These are phyloP conservation scores for Cyprinella venusta DNA, from an alignment of 2,797 vertebrate species.

Conservation along the genomic window DNA sequence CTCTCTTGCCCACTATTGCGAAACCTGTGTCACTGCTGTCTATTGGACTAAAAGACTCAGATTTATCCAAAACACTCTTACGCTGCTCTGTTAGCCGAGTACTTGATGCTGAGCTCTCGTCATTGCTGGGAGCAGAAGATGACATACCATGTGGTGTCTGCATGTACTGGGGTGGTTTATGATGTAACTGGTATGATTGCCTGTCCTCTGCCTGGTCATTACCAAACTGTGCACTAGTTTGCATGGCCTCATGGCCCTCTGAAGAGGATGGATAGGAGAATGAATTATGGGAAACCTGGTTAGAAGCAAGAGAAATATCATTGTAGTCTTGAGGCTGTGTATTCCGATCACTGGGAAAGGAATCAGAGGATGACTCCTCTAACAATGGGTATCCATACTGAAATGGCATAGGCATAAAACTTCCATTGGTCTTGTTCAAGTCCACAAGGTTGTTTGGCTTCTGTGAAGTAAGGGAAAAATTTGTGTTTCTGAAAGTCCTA, in stretches of 20 bases:
- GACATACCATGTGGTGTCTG: constrained; percentile 71
- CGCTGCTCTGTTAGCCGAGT: constrained; percentile 80
- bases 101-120: constrained; percentile 79
- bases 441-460: constrained; percentile 82
- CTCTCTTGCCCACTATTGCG: constrained; percentile 79
- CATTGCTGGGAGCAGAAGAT: constrained; percentile 74
- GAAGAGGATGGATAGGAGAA: constrained; percentile 81
- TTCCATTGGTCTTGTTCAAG: constrained; percentile 71
- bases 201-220: constrained; percentile 77
- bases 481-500: constrained; percentile 86
- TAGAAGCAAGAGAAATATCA: constrained; percentile 71
- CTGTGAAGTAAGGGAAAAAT: constrained; percentile 79
- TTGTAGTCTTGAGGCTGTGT: constrained; percentile 79
- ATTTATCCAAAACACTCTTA: constrained; percentile 81
- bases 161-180: constrained; percentile 76
- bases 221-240: constrained; percentile 74
- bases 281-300: constrained; percentile 77
- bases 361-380: constrained; percentile 79
- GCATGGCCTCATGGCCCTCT: constrained; percentile 79
- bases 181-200: constrained; percentile 73
- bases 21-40: constrained; percentile 78
- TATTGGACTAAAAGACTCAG: constrained; percentile 79
- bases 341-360: constrained; percentile 76
- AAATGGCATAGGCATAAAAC: constrained; percentile 77
- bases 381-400: constrained; percentile 85